Conservation (phyloP, 2,113 vertebrate species). For the Polypterus bichir region DNA sequence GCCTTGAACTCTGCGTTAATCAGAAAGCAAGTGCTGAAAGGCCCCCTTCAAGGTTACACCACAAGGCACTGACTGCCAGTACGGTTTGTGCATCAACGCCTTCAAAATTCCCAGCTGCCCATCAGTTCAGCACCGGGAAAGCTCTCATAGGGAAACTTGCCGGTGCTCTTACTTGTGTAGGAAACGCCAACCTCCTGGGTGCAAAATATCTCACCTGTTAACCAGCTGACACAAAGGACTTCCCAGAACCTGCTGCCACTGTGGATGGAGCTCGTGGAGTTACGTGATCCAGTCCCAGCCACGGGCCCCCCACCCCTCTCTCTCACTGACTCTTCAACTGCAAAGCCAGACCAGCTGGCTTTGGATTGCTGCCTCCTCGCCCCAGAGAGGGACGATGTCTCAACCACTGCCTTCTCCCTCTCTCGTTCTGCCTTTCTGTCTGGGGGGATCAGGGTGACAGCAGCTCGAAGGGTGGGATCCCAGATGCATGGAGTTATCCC, state of each 20-base stretch:
- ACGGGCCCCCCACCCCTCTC: conserved; percentile 17
- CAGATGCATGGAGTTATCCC: conserved; percentile 46
- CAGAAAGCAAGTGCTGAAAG: too few relatives aligned
- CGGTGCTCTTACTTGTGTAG: too few relatives aligned
- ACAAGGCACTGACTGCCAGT: too few relatives aligned
- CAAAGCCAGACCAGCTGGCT: conserved; percentile 66
- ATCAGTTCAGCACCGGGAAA: too few relatives aligned
- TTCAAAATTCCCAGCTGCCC: too few relatives aligned
- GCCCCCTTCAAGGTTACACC: too few relatives aligned
- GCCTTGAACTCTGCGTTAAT: too few relatives aligned
- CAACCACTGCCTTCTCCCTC: conserved; percentile 47
- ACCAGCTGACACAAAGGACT: conserved; percentile 30
- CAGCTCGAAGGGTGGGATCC: conserved; percentile 52
- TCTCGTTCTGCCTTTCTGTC: conserved; percentile 48
- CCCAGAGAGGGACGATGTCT: conserved; percentile 51
- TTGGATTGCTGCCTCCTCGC: conserved; percentile 48
- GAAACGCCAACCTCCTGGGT: not conserved
- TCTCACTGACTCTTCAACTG: conserved; percentile 28
- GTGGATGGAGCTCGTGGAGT: conserved; percentile 19
- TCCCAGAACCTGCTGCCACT: conserved; percentile 43
- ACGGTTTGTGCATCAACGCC: too few relatives aligned
- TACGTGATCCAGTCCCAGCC: conserved; percentile 17
- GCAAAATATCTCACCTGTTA: conserved; percentile 50
- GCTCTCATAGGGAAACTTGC: too few relatives aligned
- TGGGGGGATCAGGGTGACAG: conserved; percentile 48